These are phyloP conservation scores for Eciton burchellii DNA, from an alignment of 1,140 invertebrate genomes.

Conservation along the genomic window DNA sequence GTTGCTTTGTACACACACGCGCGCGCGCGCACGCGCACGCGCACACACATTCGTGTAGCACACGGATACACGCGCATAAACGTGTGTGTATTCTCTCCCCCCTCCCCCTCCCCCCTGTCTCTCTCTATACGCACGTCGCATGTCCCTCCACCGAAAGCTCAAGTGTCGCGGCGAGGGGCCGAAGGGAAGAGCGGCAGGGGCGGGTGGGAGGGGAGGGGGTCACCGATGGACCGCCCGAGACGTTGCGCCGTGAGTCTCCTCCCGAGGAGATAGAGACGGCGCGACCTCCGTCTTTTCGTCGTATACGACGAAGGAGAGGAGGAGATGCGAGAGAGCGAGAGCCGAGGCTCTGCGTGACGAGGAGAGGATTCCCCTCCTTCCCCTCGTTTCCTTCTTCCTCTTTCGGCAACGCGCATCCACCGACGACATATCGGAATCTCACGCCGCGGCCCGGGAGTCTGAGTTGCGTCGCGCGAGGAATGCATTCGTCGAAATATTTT, in stretches of 20 bases:
- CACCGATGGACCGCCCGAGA: conserved; percentile 80
- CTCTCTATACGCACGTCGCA: conserved; percentile 24
- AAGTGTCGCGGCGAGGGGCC: conserved; percentile 41
- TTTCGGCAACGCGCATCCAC: conserved; percentile 19
- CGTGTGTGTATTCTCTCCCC: conserved; percentile 37
- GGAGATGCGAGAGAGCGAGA: conserved; percentile 15
- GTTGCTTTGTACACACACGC: conserved; percentile 8
- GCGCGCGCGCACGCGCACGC: neutral
- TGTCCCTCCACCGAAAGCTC: conserved; percentile 65
- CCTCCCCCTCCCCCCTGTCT: no score
- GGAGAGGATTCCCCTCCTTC: conserved; percentile 1
- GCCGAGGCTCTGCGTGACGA: conserved; percentile 20
- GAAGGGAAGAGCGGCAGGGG: conserved; percentile 19
- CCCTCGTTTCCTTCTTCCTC: conserved; percentile 31
- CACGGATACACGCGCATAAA: conserved; percentile 8
- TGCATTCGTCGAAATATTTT: conserved; percentile 18
- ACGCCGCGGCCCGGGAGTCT: conserved; percentile 8
- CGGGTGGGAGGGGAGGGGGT: conserved; percentile 62
- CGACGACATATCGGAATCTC: conserved; percentile 49
- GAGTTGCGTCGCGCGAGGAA: conserved; percentile 7
- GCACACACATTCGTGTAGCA: no score
- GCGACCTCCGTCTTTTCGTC: conserved; percentile 64
- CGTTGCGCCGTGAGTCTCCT: conserved; percentile 67
- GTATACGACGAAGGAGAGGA: conserved; percentile 12
- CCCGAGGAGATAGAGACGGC: conserved; percentile 61